Conservation (phyloP, 2,888 invertebrate genomes). For the Syrista parreyssii region DNA sequence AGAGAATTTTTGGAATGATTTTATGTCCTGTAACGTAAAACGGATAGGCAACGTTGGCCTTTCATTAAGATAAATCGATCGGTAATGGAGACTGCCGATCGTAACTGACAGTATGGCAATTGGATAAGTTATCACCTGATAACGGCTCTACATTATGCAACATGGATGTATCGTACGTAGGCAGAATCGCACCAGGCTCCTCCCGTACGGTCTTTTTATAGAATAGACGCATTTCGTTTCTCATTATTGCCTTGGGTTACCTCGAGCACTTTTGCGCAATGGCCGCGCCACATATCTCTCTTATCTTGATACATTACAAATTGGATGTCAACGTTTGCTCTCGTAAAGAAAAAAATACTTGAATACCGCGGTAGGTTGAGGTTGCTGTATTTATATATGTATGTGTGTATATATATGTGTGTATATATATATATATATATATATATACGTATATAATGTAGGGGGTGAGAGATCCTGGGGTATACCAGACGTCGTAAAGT, state of each 20-base stretch:
- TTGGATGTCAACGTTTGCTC: conserved; percentile 49
- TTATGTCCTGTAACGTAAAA: no score
- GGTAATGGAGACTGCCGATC: conserved; percentile 56
- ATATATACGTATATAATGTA: no score
- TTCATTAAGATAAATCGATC: conserved; percentile 62
- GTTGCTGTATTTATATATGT: no score
- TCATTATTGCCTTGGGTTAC: conserved; percentile 39
- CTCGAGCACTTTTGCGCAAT: conserved; percentile 11
- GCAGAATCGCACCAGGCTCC: no score
- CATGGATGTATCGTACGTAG: conserved; percentile 2
- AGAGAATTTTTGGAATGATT: no score
- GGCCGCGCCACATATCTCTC: conserved; percentile 13
- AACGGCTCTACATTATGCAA: conserved; percentile 50
- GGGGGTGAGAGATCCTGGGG: no score
- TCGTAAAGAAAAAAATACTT: conserved; percentile 19
- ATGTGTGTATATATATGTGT: no score
- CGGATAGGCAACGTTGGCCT: conserved; percentile 59
- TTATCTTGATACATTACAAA: conserved; percentile 51
- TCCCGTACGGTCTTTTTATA: no score
- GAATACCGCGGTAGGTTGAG: no score
- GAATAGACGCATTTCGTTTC: conserved; percentile 39
- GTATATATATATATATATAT: no score
- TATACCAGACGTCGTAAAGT: no score
- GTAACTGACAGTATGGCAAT: conserved; percentile 60
- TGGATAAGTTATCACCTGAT: conserved; percentile 59